Base-by-base conservation (phyloP, 2,888 invertebrate species). In the Troglohyphantes excavatus region DNA sequence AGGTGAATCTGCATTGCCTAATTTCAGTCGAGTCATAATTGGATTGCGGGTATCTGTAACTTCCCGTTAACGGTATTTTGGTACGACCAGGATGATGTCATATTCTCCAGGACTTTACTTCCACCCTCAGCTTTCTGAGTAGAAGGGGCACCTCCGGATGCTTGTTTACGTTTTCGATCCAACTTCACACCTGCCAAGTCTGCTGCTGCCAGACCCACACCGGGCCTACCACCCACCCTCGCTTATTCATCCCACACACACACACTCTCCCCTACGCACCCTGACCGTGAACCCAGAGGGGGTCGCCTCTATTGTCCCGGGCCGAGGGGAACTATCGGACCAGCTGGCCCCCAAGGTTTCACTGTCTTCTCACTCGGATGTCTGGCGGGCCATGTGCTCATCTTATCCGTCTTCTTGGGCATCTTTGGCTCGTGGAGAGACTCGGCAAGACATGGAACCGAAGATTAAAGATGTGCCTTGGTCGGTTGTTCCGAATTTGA, bases 221-320 rank as follows among this genome's bases (percentile, higher is more conserved):
- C 63, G 81, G 81, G 81, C 67, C 81, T 81, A 81, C 87, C 81
- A 72, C 67, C 81, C 87, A 81, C 87, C 81, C 73, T 75, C 88
- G 67, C 75, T 68, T 81, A 33, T 73, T 81, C 67, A n/a, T 65
- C 39, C 63, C 63, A n/a, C 23, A 61, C 73, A 21, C 78, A 61
- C 59, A 63, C 88, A 21, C 61, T 72, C 21, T 65, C 39, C 63
- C 63, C 27, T n/a, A 61, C 73, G 26, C 78, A 61, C 59, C 73
- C 88, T 88, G 88, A 88, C 88, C 88, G 88, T 88, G 88, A 88
- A 81, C 88, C 88, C 68, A 19, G 19, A 53, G 75, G 65, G 67
- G 79, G n/a, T 23, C 63, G 59, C 87, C 88, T 81, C 88, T 33
- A 82, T 86, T 81, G 88, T 88, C 88, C 88, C 88, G 65, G 75